phyloP scores from a whole-genome alignment of 2,113 vertebrate species.

The Stegostoma tigrinum region DNA sequence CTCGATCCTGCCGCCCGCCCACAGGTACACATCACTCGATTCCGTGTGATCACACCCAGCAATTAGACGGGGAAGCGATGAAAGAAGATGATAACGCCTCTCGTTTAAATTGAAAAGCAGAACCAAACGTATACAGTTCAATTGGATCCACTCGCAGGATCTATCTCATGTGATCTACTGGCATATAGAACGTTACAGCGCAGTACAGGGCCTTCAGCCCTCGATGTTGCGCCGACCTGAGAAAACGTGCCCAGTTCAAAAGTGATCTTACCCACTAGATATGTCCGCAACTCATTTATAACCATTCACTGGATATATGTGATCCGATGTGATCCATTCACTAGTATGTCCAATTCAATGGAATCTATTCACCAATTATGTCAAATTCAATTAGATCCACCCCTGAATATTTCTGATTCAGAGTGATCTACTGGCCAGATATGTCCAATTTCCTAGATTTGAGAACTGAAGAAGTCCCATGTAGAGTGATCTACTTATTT shows the following conservation, averaged over 20 bases:
- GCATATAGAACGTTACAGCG: too few relatives aligned
- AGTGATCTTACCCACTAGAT: too few relatives aligned
- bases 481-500: too few relatives aligned
- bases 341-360: background rate
- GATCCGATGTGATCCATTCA: too few relatives aligned
- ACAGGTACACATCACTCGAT: background rate
- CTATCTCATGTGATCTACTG: too few relatives aligned
- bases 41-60: background rate
- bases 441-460: too few relatives aligned
- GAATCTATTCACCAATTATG: background rate
- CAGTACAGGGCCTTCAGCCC: too few relatives aligned
- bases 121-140: background rate
- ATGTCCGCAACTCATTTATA: too few relatives aligned
- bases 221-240: too few relatives aligned
- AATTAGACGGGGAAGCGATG: too few relatives aligned
- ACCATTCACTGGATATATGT: background rate
- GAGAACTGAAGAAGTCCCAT: too few relatives aligned
- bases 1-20: background rate
- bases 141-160: background rate
- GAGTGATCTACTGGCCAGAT: background rate
- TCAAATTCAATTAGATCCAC: background rate
- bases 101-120: background rate
- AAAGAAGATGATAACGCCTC: background rate
- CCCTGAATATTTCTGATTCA: too few relatives aligned
- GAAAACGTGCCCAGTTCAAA: background rate